Conservation (phyloP, 2,888 invertebrate genomes). For the Phlogophora meticulosa region DNA sequence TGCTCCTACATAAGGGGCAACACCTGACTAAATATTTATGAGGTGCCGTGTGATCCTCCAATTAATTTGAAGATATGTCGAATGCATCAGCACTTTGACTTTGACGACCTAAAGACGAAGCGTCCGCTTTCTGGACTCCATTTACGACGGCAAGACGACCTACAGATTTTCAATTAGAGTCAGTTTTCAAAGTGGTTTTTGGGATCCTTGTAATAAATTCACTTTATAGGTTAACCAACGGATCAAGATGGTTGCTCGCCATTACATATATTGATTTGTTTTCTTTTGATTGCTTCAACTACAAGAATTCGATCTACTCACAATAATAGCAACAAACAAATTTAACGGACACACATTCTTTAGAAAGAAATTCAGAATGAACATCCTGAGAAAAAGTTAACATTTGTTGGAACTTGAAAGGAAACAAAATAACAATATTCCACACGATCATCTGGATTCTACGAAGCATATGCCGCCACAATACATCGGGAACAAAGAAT, state of each 20-base stretch:
- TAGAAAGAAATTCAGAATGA: conserved; percentile 1
- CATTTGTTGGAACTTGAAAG: conserved; percentile 12
- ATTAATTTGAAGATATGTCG: conserved; percentile 60
- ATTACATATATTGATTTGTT: too few species aligned
- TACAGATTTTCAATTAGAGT: conserved; percentile 26
- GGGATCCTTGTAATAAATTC: neutral
- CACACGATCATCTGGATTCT: conserved; percentile 23
- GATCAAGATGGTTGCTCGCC: too few species aligned
- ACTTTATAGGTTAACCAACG: neutral
- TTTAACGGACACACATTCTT: neutral
- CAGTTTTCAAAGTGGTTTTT: neutral
- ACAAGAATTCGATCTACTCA: too few species aligned
- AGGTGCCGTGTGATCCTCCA: conserved; percentile 59
- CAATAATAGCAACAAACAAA: too few species aligned
- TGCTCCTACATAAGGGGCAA: conserved; percentile 64
- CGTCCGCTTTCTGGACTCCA: conserved; percentile 41
- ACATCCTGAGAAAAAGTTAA: conserved; percentile 11
- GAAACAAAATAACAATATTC: conserved; percentile 28
- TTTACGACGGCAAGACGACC: conserved; percentile 12
- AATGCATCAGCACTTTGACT: conserved; percentile 32
- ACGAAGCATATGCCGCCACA: conserved; percentile 26
- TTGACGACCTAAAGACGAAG: conserved; percentile 18
- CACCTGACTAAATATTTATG: conserved; percentile 64
- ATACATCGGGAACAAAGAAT: conserved; percentile 46
- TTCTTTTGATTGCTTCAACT: too few species aligned